Base-by-base conservation (phyloP, 2,797 vertebrate genomes). In the Urocyon cinereoargenteus region DNA sequence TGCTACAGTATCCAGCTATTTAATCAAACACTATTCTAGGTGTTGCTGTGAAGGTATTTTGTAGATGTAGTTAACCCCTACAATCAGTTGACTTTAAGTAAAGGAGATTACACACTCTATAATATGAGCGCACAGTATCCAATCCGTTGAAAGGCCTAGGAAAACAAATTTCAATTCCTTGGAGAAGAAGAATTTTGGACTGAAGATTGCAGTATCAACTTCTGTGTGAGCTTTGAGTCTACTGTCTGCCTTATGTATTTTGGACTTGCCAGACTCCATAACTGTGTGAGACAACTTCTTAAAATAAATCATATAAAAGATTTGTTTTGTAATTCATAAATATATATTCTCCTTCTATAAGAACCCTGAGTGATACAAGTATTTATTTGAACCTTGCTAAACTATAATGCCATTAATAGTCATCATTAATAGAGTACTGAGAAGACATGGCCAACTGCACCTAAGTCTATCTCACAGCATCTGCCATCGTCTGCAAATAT, bases 111-210 rank as follows among this genome's bases (percentile, higher is more conserved):
- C 4, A 14, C 7, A 3, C 12, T 78, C 7, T 26, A 14, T 31
- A 14, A 59, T 15, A 18, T 22, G 13, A 26, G 15, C 19, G 24
- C 31, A 0, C 1, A 0, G 40, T 19, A 28, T 16, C 1, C 10
- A 75, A 31, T 12, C 53, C 64, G 24, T 3, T 34, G 6, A 26
- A 78, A 19, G 49, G 7, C 6, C 28, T 22, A 15, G 1, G 18
- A 83, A 64, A 66, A 81, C 73, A 82, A 36, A 18, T 0, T 53
- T 31, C 40, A 45, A 34, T 22, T 77, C 22, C 34, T 62, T 31
- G 2, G 4, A 84, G 28, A 92, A 94, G 31, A 77, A 90, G n/a
- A 83, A 83, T 51, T 28, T 45, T 1, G 21, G 5, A 19, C 8
- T 86, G 36, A 68, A 45, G 34, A 28, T 57, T 49, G 18, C 10